Percentiles rank a stretch among this genome's conserved stretches.
phyloP scores from a whole-genome alignment of 2,113 vertebrate genomes.

The Anarrhichthys ocellatus region DNA sequence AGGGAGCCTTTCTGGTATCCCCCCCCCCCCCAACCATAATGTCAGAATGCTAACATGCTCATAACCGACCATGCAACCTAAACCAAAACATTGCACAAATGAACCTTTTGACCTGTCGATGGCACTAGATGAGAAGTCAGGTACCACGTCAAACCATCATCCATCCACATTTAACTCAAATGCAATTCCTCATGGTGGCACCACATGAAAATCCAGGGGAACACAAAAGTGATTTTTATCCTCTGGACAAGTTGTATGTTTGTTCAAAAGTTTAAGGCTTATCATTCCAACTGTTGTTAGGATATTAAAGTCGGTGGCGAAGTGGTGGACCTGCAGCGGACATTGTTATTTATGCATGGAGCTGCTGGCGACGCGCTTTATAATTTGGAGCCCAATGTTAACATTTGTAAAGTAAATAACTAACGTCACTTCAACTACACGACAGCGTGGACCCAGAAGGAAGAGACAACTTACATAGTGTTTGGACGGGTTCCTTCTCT shows the following conservation, averaged over 20 bases:
- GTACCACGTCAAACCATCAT: too few relatives aligned
- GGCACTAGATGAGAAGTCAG: too few relatives aligned
- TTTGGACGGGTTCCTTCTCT: slow-evolving; percentile 94
- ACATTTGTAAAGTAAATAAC: not conserved
- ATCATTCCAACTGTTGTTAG: not conserved
- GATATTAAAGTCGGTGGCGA: not conserved
- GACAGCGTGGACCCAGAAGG: not conserved
- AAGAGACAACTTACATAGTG: slow-evolving; percentile 89
- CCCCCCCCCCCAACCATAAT: too few relatives aligned
- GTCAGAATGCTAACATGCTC: not conserved
- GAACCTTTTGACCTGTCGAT: not conserved
- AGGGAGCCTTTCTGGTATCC: not conserved
- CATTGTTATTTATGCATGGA: not conserved
- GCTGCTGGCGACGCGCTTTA: not conserved
- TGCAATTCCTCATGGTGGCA: not conserved
- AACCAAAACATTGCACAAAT: not conserved
- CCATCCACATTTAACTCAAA: not conserved
- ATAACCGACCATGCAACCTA: not conserved
- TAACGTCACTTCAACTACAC: not conserved
- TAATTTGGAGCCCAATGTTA: not conserved
- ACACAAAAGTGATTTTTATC: not conserved
- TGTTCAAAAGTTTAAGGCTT: not conserved
- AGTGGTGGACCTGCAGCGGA: not conserved
- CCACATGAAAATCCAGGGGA: too few relatives aligned
- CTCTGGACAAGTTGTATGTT: not conserved